Evolutionary conservation across 1,140 invertebrate species (phyloP), one percentile per base, ranked within the genome.

Genomic region (Drosophila aff.): DNA sequence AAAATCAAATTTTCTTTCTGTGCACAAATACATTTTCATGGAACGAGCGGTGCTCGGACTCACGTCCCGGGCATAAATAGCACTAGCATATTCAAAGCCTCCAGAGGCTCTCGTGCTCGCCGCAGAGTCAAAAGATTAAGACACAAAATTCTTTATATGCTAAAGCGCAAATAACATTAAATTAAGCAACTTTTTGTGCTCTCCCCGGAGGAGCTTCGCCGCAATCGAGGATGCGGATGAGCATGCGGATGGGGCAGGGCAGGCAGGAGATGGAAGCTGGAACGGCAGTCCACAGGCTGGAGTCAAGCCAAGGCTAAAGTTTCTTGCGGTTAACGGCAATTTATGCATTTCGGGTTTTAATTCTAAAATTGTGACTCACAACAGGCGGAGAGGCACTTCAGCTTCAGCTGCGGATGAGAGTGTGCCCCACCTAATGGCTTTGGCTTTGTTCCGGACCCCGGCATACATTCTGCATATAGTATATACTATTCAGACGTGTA

Each of bases 161-260:
- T 92, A 79, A 92, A 92, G 87, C 66, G 91, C 86, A 92, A 92
- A 92, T 92, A 92, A 92, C 91, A 92, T 92, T 92, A 92, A 92
- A 92, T 92, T 92, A 92, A 91, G 89, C 74, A 89, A 91, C 78
- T 91, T 91, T 91, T 84, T 91, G 74, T 85, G 79, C 82, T 63
- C 68, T 57, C 41, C 63, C 67, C 41, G 50, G 57, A 74, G 82
- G 55, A 65, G 46, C 67, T 76, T 57, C 59, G 69, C 40, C 67
- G 33, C 61, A 33, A 11, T 18, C 36, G 65, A 68, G 33, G 50
- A 33, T 44, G 63, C 18, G 28, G 28, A n/a, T 44, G 64, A 60
- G 41, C 21, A 23, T 21, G 44, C 7, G 47, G 62, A 40, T 49
- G 36, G 26, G n/a, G 52, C 23, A 26, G 15, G 47, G 41, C 41